These are phyloP conservation scores for Drosophila austrosaltans DNA, from an alignment of 2,888 invertebrate species.

Conservation along the genomic window DNA sequence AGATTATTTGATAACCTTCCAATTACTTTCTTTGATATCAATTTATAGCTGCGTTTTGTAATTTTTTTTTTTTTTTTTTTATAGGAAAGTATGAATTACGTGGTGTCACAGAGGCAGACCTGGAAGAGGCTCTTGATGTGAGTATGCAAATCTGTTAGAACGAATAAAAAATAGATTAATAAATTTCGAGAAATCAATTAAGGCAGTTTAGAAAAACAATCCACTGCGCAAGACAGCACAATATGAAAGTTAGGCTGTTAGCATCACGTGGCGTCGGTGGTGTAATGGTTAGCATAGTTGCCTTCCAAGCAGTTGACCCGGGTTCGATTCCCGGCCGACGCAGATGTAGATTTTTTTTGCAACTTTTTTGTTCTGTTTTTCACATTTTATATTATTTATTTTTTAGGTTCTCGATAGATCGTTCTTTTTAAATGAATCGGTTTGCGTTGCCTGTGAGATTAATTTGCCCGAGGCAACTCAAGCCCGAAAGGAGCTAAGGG, in stretches of 20 bases:
- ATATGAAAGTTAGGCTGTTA: slow-evolving; percentile 28
- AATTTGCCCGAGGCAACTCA: slow-evolving; percentile 85
- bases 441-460: slow-evolving; percentile 86
- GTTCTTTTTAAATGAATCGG: slow-evolving; percentile 87
- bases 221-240: neutral
- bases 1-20: neutral
- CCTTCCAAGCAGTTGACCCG: slow-evolving; percentile 85
- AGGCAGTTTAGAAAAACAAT: neutral
- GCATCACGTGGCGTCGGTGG: slow-evolving; percentile 81
- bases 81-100: slow-evolving; percentile 86
- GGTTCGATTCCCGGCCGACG: slow-evolving; percentile 84
- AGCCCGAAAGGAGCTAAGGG: slow-evolving; percentile 85
- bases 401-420: slow-evolving; percentile 81
- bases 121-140: slow-evolving; percentile 86
- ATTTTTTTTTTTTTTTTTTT: neutral
- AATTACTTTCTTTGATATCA: neutral
- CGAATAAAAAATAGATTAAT: slow-evolving; percentile 1
- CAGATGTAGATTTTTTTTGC: slow-evolving; percentile 61
- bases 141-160: slow-evolving; percentile 70
- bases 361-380: neutral
- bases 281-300: slow-evolving; percentile 84
- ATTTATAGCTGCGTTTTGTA: neutral
- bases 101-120: slow-evolving; percentile 85
- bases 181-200: neutral
- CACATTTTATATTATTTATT: slow-evolving; percentile 42